phyloP scores from a whole-genome alignment of 2,113 vertebrate genomes.

The Alaudala cheleensis region DNA sequence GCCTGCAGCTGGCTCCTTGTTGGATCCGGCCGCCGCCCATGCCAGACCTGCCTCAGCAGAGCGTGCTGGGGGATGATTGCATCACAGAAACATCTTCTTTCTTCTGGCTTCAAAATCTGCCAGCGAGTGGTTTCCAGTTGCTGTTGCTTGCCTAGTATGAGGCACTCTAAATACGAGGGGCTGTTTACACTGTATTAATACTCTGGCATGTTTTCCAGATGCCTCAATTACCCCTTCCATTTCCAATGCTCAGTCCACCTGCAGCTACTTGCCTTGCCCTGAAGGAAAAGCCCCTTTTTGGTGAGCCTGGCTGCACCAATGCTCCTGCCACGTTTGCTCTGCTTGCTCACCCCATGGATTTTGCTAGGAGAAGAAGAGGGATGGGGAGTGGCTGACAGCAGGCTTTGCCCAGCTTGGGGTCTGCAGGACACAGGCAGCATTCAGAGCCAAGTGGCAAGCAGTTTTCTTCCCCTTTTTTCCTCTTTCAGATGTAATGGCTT shows the following conservation, averaged over 20 bases:
- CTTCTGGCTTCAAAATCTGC: neutral
- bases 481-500: neutral
- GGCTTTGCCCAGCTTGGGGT: neutral
- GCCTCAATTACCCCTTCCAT: neutral
- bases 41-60: neutral
- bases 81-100: conserved; percentile 5
- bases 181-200: neutral
- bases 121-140: neutral
- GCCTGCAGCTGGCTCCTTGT: neutral
- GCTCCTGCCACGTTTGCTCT: rapidly evolving
- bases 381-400: neutral
- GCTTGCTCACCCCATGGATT: rapidly evolving
- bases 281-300: neutral
- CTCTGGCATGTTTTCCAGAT: neutral
- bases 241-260: neutral
- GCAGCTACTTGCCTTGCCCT: neutral
- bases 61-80: neutral
- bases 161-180: neutral
- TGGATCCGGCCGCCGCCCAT: rapidly evolving
- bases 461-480: neutral
- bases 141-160: neutral
- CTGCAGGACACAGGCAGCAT: rapidly evolving
- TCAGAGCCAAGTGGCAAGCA: neutral
- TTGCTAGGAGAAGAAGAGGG: neutral
- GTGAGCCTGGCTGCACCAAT: neutral